Conservation (phyloP, 2,113 vertebrate genomes). For the Sigmodon hispidus region DNA sequence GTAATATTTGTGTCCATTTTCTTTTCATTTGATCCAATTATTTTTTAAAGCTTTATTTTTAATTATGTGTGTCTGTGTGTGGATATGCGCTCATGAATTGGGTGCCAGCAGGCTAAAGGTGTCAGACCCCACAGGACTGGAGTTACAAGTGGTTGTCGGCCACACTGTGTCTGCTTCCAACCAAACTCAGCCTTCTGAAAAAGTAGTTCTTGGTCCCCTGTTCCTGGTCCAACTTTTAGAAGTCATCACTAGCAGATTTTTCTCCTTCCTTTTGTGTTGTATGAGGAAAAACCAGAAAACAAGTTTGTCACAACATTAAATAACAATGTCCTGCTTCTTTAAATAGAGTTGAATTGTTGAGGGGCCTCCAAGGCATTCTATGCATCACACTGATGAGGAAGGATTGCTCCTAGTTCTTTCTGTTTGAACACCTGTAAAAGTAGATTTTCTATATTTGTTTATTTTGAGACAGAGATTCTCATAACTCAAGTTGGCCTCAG, state of each 20-base stretch:
- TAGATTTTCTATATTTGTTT: neutral
- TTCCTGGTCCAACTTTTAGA: neutral
- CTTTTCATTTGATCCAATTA: conserved; percentile 33
- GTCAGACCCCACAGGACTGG: neutral
- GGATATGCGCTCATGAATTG: neutral
- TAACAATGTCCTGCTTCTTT: neutral
- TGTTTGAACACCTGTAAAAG: neutral
- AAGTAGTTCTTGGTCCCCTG: neutral
- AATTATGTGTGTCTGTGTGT: neutral
- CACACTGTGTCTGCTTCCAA: too few relatives aligned
- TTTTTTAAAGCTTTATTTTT: neutral
- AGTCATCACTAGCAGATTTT: neutral
- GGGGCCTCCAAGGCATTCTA: neutral
- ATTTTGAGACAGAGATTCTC: neutral
- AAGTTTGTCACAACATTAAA: conserved; percentile 14
- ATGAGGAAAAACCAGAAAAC: conserved; percentile 46
- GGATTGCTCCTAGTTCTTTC: neutral
- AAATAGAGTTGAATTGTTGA: neutral
- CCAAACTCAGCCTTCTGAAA: neutral
- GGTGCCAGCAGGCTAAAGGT: neutral
- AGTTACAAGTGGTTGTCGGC: neutral
- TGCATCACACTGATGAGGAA: neutral
- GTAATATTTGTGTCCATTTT: conserved; percentile 41
- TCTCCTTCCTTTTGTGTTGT: neutral
- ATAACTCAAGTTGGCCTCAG: neutral